Evolutionary conservation across 2,797 vertebrate genomes (phyloP).

Genomic region (Micropoecilia bifurca): DNA sequence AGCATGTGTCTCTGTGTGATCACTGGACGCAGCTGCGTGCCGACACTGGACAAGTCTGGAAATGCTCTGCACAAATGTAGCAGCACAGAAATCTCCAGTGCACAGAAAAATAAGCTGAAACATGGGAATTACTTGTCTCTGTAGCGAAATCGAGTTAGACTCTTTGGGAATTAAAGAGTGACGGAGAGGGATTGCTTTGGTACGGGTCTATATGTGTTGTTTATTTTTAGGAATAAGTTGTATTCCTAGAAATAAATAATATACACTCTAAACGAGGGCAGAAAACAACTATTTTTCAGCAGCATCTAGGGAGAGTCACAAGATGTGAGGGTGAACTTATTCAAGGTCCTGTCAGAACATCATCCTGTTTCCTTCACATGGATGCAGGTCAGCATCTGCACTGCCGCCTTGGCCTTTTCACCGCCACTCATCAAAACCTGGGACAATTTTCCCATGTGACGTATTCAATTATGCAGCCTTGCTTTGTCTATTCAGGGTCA

Average conservation of each 20-base stretch:
- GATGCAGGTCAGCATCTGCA: neutral
- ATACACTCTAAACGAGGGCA: neutral
- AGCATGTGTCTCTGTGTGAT: neutral
- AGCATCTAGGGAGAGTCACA: neutral
- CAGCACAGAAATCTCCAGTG: neutral
- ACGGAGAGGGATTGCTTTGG: neutral
- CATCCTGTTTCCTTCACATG: neutral
- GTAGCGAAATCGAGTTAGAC: neutral
- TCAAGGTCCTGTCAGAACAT: neutral
- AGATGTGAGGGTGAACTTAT: neutral
- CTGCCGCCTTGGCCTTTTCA: neutral
- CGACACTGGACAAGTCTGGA: neutral
- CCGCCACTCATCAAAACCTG: neutral
- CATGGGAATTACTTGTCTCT: slow-evolving; percentile 10
- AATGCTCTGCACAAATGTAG: neutral
- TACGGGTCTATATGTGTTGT: neutral
- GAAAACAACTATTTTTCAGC: neutral
- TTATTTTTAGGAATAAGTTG: slow-evolving; percentile 3
- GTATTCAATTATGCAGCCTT: neutral
- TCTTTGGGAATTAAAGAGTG: neutral
- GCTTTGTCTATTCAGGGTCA: neutral
- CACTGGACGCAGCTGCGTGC: slow-evolving; percentile 1
- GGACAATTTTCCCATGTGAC: neutral
- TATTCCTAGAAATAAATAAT: slow-evolving; percentile 4
- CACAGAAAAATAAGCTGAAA: slow-evolving; percentile 4